These are phyloP conservation scores for Eupithecia subumbrata DNA, from an alignment of 2,888 invertebrate species.

Conservation along the genomic window DNA sequence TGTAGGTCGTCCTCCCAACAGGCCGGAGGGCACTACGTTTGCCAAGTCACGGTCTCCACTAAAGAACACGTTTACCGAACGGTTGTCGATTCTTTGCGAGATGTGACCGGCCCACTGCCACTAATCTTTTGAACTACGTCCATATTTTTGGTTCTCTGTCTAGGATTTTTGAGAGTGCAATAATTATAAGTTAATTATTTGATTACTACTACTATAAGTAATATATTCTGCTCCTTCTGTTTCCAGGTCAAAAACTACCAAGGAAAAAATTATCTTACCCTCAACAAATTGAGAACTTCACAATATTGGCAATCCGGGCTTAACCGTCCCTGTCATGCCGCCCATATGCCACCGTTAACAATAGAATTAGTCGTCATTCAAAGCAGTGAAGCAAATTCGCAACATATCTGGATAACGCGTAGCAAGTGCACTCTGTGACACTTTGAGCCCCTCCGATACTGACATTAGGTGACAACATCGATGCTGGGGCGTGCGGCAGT, in stretches of 20 bases:
- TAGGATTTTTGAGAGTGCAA: too few relatives aligned
- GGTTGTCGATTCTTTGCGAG: too few relatives aligned
- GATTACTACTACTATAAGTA: background rate
- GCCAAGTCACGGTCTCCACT: too few relatives aligned
- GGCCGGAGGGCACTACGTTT: too few relatives aligned
- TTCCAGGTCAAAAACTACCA: background rate
- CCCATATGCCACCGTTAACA: conserved; percentile 80
- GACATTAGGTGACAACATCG: conserved; percentile 79
- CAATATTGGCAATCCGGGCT: conserved; percentile 60
- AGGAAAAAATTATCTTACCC: background rate
- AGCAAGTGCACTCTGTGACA: conserved; percentile 81
- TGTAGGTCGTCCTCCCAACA: too few relatives aligned
- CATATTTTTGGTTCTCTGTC: too few relatives aligned
- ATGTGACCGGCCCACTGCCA: too few relatives aligned
- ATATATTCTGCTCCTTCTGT: background rate
- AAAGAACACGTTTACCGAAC: too few relatives aligned
- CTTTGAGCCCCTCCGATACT: conserved; percentile 79
- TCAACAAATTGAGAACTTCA: conserved; percentile 38
- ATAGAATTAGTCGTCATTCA: conserved; percentile 83
- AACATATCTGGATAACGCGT: conserved; percentile 74
- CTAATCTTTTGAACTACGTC: too few relatives aligned
- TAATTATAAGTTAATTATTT: too few relatives aligned
- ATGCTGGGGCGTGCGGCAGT: conserved; percentile 62
- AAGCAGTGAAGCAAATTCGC: conserved; percentile 73
- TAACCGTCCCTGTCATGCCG: conserved; percentile 70